A percentile compares a stretch with the other conserved stretches of the same genome.
Evolutionary conservation across 1,140 invertebrate species (phyloP).

Genomic region (Nixonia krombeini): DNA sequence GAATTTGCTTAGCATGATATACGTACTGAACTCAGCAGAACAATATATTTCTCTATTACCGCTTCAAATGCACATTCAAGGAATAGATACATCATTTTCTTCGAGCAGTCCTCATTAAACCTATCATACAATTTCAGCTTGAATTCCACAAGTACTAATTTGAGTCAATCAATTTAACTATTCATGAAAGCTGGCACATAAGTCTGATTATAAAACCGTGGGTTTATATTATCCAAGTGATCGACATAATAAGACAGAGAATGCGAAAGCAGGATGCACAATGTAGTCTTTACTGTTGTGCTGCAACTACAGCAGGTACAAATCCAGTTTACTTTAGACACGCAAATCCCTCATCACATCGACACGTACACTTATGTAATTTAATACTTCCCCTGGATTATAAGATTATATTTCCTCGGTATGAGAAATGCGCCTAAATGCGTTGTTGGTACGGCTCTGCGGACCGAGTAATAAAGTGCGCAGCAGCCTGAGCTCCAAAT

Average conservation of each 20-base stretch:
- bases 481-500: too few relatives aligned
- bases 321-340: conserved; percentile 41
- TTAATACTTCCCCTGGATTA: conserved; percentile 44
- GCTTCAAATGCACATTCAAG: conserved; percentile 6
- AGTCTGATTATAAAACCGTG: conserved; percentile 22
- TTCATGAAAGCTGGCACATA: conserved; percentile 6
- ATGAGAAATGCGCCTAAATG: too few relatives aligned
- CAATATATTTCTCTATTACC: conserved; percentile 18
- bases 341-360: conserved; percentile 39
- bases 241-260: conserved; percentile 37
- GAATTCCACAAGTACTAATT: conserved; percentile 21
- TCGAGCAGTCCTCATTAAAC: neutral
- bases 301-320: conserved; percentile 34
- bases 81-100: conserved; percentile 17
- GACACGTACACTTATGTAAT: conserved; percentile 39
- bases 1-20: too few relatives aligned
- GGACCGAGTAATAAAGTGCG: too few relatives aligned
- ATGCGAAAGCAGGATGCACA: conserved; percentile 43
- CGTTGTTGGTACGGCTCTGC: too few relatives aligned
- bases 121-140: conserved; percentile 3
- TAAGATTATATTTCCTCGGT: conserved; percentile 15
- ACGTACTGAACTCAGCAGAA: too few relatives aligned
- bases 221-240: conserved; percentile 32
- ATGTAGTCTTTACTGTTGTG: conserved; percentile 40
- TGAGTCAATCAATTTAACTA: conserved; percentile 29